Base-by-base conservation (phyloP, 2,888 invertebrate genomes). In the Pediacus dermestoides region DNA sequence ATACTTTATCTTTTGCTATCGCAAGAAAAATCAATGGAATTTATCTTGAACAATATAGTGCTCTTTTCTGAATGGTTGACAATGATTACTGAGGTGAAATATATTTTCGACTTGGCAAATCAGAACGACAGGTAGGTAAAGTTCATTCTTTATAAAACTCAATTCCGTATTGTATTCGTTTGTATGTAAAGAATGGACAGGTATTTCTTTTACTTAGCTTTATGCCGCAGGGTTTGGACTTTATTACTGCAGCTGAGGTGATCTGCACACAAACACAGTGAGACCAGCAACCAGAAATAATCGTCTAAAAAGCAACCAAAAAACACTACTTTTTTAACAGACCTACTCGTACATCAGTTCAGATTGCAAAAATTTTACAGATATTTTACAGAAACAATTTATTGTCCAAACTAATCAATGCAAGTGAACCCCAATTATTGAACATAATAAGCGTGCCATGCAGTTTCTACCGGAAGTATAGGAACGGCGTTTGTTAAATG, bases 101-200 rank as follows among this genome's bases (percentile, higher is more conserved):
- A 61, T 64, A 61, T 64, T 64, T 62, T 64, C 61, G 61, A 63
- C 62, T 64, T 62, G 62, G 61, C 63, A 65, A 65, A 66, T 64
- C 63, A 62, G 57, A 61, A 52, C 64, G 64, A 65, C 65, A 66
- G 65, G 65, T 65, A 64, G 63, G 61, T 60, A 59, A 61, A 55
- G 54, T 61, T 58, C 56, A 61, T 61, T 64, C 61, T 61, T 60
- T 49, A 44, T 46, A 48, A 42, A 10, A 13, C 48, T 60, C 55
- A 60, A 61, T 53, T 52, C 51, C 33, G 49, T 50, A 54, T 64
- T 64, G 61, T 63, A 44, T 43, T 51, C 39, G 50, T 44, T 50
- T 61, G 57, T 63, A 45, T 52, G 34, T 42, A 45, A 40, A 60
- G 54, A 62, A 61, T 59, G 61, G 61, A 57, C 63, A 63, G 63